A percentile compares a stretch with the other conserved stretches of the same genome.
Conservation (phyloP, 2,888 invertebrate genomes). For the Hydraecia micacea region DNA sequence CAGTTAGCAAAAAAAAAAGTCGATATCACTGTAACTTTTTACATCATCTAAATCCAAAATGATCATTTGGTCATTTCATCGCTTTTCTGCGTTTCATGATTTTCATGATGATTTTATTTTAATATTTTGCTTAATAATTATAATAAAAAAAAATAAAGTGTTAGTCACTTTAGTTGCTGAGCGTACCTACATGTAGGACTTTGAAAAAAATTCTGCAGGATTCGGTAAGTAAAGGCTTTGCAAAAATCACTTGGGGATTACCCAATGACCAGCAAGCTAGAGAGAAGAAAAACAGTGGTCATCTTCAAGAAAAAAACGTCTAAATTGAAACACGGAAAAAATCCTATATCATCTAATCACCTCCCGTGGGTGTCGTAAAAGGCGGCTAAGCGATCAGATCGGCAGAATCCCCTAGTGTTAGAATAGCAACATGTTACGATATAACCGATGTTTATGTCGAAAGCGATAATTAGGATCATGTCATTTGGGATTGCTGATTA, state of each 20-base stretch:
- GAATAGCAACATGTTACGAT: slow-evolving; percentile 22
- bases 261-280: slow-evolving; percentile 18
- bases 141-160: background rate
- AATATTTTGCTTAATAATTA: too few species aligned
- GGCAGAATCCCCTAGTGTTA: slow-evolving; percentile 27
- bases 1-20: background rate
- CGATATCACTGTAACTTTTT: background rate
- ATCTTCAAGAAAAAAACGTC: background rate
- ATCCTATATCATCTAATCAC: slow-evolving; percentile 41
- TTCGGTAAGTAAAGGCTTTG: background rate
- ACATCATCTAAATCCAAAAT: background rate
- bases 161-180: background rate
- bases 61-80: too few species aligned
- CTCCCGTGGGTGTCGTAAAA: slow-evolving; percentile 54
- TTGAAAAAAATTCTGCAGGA: background rate
- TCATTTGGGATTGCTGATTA: slow-evolving; percentile 2
- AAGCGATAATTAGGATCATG: slow-evolving; percentile 25
- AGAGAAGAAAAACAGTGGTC: background rate
- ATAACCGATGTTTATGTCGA: slow-evolving; percentile 5
- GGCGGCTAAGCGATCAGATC: slow-evolving; percentile 38
- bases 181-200: background rate
- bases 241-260: background rate
- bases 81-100: too few species aligned
- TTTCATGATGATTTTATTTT: too few species aligned
- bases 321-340: slow-evolving; percentile 16